Evolutionary conservation across 1,140 invertebrate species (phyloP), one percentile per base, ranked within the genome.

Genomic region (Rhynchophorus ferrugineus): DNA sequence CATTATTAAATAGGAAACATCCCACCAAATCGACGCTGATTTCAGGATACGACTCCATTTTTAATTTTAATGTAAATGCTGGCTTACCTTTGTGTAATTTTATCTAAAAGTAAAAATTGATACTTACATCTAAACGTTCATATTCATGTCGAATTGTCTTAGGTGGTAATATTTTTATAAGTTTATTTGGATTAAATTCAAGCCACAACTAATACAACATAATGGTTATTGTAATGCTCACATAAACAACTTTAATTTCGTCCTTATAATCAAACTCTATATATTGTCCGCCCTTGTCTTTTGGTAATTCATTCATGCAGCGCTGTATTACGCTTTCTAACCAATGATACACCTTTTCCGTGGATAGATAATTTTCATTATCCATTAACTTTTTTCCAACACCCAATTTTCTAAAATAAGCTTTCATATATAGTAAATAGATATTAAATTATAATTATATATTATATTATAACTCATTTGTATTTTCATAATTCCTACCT

Each of bases 1-100:
- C 33, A 6, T 44, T 48, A 13, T 36, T 46, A 51, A 69, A 66
- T 29, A 56, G 36, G 44, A 69, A 63, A 35, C 62, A 66, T 0
- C 65, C 61, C 1, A 69, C 67, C 11, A 69, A 54, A 60, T 69
- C 67, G 2, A 69, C 53, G 35, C 63, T 60, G 14, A 59, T 56
- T 14, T 53, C 17, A 6, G 14, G 9, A 16, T 49, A 18, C 21
- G 57, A 39, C 42, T 42, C 22, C 5, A 56, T 55, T 8, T 43
- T 52, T 14, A 68, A 42, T 44, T 60, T 54, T 8, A 68, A 33
- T 0, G 65, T 68, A n/a, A 67, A 60, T 37, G 67, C 67, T 13
- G 67, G 67, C 6, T 56, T 61, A 14, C 33, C 41, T 48, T 55
- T 58, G 3, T 9, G 14, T 8, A 54, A 9, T 22, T 21, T 52